Evolutionary conservation across 2,888 invertebrate genomes (phyloP).

Genomic region (Lordiphosa andalusiaca): DNA sequence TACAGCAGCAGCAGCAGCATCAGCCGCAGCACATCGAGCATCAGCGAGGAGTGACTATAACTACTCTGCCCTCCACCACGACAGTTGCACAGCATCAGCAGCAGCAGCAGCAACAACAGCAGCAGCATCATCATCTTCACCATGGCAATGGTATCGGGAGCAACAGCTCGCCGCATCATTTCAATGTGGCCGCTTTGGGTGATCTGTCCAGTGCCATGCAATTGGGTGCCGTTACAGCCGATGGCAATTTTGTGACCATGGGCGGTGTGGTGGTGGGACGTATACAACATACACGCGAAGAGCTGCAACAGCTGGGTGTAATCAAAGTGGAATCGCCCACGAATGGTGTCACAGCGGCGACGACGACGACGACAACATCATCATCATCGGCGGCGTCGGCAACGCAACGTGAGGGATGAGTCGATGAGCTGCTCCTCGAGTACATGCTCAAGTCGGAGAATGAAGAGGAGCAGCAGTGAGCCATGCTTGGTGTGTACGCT

Average conservation of each 20-base stretch:
- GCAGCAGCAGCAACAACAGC: constrained; percentile 41
- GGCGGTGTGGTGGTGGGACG: constrained; percentile 77
- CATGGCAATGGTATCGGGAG: constrained; percentile 42
- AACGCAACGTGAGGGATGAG: constrained; percentile 72
- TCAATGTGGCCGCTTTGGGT: constrained; percentile 70
- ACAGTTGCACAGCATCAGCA: constrained; percentile 53
- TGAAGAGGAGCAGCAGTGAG: constrained; percentile 31
- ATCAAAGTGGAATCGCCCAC: constrained; percentile 74
- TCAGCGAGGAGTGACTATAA: constrained; percentile 57
- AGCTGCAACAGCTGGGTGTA: constrained; percentile 72
- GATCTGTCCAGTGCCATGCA: constrained; percentile 74
- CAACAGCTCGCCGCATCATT: constrained; percentile 58
- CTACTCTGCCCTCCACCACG: constrained; percentile 58
- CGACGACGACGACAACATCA: constrained; percentile 25
- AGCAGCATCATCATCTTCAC: constrained; percentile 52
- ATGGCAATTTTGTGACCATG: constrained; percentile 77
- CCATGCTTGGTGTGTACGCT: constrained; percentile 58
- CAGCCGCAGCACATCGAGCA: constrained; percentile 55
- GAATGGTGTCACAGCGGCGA: constrained; percentile 42
- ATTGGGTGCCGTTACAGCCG: constrained; percentile 74
- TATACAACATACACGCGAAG: constrained; percentile 66
- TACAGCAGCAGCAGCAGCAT: constrained; percentile 48
- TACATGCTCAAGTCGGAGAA: constrained; percentile 71
- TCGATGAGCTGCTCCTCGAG: constrained; percentile 72
- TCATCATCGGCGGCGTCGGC: constrained; percentile 21